Base-by-base conservation (phyloP, 2,797 vertebrate species). In the Peromyscus attwateri region DNA sequence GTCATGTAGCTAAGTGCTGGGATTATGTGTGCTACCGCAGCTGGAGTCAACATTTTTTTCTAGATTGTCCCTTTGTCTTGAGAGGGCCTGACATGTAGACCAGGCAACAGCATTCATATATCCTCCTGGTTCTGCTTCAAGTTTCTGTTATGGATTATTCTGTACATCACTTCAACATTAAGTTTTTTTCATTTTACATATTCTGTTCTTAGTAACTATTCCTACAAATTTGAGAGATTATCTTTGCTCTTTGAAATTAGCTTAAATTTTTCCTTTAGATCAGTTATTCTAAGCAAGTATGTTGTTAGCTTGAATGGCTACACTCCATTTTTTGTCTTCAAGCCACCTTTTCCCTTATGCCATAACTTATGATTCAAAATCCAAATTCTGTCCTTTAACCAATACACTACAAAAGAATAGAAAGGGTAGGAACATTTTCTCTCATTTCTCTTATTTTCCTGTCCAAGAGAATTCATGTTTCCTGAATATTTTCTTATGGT, bases 181-280 rank as follows among this genome's bases (percentile, higher is more conserved):
- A 89, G 70, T 91, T 96, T 96, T 55, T 91, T 89, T 62, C 66
- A 60, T 81, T 92, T 85, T 43, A 16, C 75, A 43, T 62, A 68
- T 95, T 77, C 73, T 92, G 10, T 95, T 95, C 91, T 90, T 81
- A 75, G 80, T 87, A 91, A 66, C 84, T 88, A 0, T 81, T 94
- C 77, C 81, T 68, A 90, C 40, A 96, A 23, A 73, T 60, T 49
- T 79, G 27, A 21, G 84, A 81, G 73, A 27, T 87, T 95, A 60
- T 70, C 49, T 87, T 96, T 97, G 91, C 4, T 94, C 57, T 95
- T 95, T 87, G 27, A 57, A 80, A 71, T 76, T 87, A 71, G 46
- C 81, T 94, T 87, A 68, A 89, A 79, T 43, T 57, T 70, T n/a
- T 94, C 68, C 92, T 82, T 91, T 52, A 88, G 52, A 66, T 62